These are phyloP conservation scores for Pseudochromis fuscus DNA, from an alignment of 2,797 vertebrate species.

Conservation along the genomic window DNA sequence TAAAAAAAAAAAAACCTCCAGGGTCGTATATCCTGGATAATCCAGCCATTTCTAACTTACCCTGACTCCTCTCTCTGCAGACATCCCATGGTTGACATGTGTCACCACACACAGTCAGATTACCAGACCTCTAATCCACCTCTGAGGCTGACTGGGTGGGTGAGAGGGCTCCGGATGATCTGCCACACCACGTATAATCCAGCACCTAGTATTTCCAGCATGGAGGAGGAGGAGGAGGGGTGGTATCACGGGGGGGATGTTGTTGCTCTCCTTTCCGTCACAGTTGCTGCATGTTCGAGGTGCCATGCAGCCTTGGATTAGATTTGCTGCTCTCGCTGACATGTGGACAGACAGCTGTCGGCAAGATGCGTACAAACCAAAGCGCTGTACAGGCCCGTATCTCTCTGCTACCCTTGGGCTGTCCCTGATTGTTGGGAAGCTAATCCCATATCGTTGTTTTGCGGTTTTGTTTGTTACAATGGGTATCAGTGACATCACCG, in stretches of 20 bases:
- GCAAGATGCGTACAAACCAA: conserved; percentile 52
- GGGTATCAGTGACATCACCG: conserved; percentile 81
- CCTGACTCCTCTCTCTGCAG: conserved; percentile 60
- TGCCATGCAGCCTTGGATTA: conserved; percentile 76
- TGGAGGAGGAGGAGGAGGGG: neutral
- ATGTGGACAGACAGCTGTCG: conserved; percentile 76
- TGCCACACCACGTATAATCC: conserved; percentile 78
- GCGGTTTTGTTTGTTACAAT: conserved; percentile 73
- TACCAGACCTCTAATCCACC: conserved; percentile 81
- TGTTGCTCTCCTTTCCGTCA: conserved; percentile 63
- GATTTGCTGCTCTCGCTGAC: conserved; percentile 68
- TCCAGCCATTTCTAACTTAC: conserved; percentile 64
- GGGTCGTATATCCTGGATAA: conserved; percentile 65
- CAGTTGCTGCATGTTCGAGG: conserved; percentile 62
- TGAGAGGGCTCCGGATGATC: conserved; percentile 72
- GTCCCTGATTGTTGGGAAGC: conserved; percentile 51
- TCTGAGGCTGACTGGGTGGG: conserved; percentile 57
- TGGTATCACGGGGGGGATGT: conserved; percentile 38
- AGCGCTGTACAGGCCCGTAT: conserved; percentile 35
- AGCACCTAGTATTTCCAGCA: conserved; percentile 63
- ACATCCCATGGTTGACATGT: conserved; percentile 76
- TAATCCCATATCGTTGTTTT: conserved; percentile 79
- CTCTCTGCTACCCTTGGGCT: conserved; percentile 63
- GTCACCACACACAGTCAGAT: conserved; percentile 80
- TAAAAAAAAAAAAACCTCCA: conserved; percentile 36